Conservation (phyloP, 2,797 vertebrate species). For the Eospalax fontanierii region DNA sequence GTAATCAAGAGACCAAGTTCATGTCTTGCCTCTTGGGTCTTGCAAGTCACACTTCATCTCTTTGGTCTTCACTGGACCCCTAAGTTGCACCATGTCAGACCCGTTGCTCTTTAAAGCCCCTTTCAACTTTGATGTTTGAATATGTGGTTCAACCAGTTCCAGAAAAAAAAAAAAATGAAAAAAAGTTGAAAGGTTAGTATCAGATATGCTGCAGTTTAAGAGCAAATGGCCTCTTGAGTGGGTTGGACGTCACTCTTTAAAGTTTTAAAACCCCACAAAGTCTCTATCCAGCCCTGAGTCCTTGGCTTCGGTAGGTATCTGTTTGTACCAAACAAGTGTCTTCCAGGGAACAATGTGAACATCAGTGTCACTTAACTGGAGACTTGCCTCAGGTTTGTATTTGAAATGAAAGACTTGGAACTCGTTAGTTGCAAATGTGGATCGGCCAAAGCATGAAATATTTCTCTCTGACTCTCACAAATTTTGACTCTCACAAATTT, state of each 20-base stretch:
- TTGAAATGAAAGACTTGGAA: slow-evolving; percentile 75
- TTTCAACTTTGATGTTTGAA: not conserved
- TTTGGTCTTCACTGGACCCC: not conserved
- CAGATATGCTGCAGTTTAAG: not conserved
- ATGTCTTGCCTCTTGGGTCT: not conserved
- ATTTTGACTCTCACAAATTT: slow-evolving; percentile 30
- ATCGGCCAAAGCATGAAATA: slow-evolving; percentile 58
- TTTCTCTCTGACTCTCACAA: slow-evolving; percentile 17
- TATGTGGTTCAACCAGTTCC: not conserved
- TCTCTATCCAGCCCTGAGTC: slow-evolving; percentile 46
- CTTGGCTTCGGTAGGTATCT: slow-evolving; percentile 60
- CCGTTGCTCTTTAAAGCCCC: not conserved
- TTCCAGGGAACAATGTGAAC: slow-evolving; percentile 60
- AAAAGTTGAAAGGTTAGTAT: not conserved
- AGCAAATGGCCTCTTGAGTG: not conserved
- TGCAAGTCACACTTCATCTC: not conserved
- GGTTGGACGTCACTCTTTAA: not conserved
- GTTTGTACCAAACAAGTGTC: slow-evolving; percentile 66
- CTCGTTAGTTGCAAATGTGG: slow-evolving; percentile 34
- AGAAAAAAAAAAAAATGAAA: not conserved
- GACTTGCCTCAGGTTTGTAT: slow-evolving; percentile 74
- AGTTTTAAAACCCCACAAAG: slow-evolving; percentile 45
- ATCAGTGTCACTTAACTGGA: slow-evolving; percentile 71
- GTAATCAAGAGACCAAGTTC: not conserved
- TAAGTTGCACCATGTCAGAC: not conserved